Evolutionary conservation across 2,113 vertebrate genomes (phyloP), one percentile per base, ranked within the genome.

Genomic region (Limanda limanda): DNA sequence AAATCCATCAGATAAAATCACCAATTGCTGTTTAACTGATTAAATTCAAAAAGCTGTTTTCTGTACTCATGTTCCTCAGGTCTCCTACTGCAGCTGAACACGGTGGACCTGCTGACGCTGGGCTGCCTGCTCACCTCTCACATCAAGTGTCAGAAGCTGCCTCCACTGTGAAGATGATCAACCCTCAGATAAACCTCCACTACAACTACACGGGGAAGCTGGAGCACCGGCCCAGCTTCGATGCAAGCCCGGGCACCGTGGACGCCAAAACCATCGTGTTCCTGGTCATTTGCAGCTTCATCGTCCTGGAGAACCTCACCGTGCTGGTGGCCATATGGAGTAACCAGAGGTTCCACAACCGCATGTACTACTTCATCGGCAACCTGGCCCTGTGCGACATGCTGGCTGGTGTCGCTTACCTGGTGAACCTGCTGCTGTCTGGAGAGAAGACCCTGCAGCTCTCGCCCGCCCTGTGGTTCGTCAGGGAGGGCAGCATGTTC

Each of bases 331-430:
- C 96, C 78, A 97, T 99, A 89, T 99, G 97, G 97, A 97, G 95
- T 84, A 99, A 98, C 89, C 95, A 97, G 74, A 94, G 92, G 74
- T 97, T 99, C 83, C 97, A 99, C 92, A 98, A 97, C 69, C 96
- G 97, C 78, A 99, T 99, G 97, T 99, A 99, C 93, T 98, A 96
- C 79, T 99, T 99, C 91, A 99, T 99, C 18, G 97, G 93, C 67
- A 99, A 99, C 90, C 93, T 99, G 90, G 98, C 98, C 3, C 94
- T 99, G 75, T 99, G 97, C 57, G 98, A 99, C 93, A 87, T 98
- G 85, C 91, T 99, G 82, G 96, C 97, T 0, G 97, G 96, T 15
- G 90, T 97, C 5, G 93, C 93, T 3, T 99, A 99, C 90, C 92
- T 95, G 82, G 96, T 96, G 56, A 99, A 99, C 91, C 92, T 99